A percentile compares a stretch with the other conserved stretches of the same genome.
Conservation (phyloP, 2,797 vertebrate species). For the Poeciliopsis infans region DNA sequence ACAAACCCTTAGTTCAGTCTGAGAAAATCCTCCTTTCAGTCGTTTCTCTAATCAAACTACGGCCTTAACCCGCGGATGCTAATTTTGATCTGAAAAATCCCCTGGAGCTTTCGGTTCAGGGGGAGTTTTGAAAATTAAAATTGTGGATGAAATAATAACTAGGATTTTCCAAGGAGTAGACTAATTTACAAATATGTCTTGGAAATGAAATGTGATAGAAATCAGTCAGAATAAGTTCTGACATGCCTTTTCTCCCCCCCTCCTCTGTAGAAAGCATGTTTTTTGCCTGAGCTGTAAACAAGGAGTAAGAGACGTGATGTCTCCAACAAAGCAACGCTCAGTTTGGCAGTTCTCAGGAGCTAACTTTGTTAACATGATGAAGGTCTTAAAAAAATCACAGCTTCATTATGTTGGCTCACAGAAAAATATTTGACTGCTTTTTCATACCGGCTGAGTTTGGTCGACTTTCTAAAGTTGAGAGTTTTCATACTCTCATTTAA, state of each 20-base stretch:
- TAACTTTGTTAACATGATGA: not conserved
- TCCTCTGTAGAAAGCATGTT: slow-evolving; percentile 25
- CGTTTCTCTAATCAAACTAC: slow-evolving; percentile 50
- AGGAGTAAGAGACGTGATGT: slow-evolving; percentile 3
- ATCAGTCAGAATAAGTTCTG: not conserved
- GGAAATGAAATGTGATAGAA: not conserved
- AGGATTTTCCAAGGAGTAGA: slow-evolving; percentile 17
- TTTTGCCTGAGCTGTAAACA: slow-evolving; percentile 18
- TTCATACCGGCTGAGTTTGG: not conserved
- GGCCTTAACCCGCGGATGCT: slow-evolving; percentile 68
- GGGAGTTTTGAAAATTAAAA: slow-evolving; percentile 56
- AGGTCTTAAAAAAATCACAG: slow-evolving; percentile 1
- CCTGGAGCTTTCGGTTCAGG: slow-evolving; percentile 44
- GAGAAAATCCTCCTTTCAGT: slow-evolving; percentile 46
- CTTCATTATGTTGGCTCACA: not conserved
- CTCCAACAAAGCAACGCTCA: not conserved
- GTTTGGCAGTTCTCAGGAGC: not conserved
- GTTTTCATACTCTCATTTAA: not conserved
- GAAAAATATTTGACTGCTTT: not conserved
- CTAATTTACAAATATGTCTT: slow-evolving; percentile 8
- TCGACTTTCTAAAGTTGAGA: not conserved
- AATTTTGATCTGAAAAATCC: slow-evolving; percentile 66
- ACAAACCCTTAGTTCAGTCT: slow-evolving; percentile 9
- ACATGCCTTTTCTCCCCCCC: slow-evolving; percentile 1
- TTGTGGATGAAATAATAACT: slow-evolving; percentile 33